A percentile compares a stretch with the other conserved stretches of the same genome.
phyloP scores from a whole-genome alignment of 2,888 invertebrate genomes.

The Metalampra italica region DNA sequence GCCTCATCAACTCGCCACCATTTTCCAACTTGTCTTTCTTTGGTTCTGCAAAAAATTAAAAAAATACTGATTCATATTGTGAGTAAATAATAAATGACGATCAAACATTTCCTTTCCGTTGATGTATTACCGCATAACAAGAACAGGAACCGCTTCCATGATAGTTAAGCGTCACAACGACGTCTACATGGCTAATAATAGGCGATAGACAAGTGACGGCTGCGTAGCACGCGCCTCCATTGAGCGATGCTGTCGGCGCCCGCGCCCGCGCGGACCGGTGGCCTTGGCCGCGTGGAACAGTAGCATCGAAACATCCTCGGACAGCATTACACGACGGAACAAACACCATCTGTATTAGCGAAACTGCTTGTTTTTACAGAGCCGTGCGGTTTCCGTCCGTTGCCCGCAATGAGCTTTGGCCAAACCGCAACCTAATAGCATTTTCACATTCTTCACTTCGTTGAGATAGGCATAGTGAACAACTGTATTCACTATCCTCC shows the following conservation, averaged over 20 bases:
- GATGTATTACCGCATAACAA: background rate
- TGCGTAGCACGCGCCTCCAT: conserved; percentile 58
- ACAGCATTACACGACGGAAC: conserved; percentile 18
- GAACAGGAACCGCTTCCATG: conserved; percentile 2
- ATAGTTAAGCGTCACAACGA: conserved; percentile 25
- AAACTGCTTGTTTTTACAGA: background rate
- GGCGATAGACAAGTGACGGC: conserved; percentile 43
- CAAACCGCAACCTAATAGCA: background rate
- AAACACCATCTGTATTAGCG: conserved; percentile 16
- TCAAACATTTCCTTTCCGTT: no score
- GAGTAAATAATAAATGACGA: background rate
- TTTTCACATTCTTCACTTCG: no score
- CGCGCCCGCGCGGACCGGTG: conserved; percentile 37
- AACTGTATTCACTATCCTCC: no score
- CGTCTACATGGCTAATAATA: conserved; percentile 53
- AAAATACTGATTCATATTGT: conserved; percentile 13
- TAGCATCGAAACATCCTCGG: conserved; percentile 53
- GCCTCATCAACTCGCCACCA: conserved; percentile 78
- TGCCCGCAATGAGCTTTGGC: background rate
- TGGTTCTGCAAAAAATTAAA: conserved; percentile 85
- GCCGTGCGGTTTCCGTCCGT: background rate
- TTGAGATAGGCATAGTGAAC: no score
- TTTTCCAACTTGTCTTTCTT: conserved; percentile 95
- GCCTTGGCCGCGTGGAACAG: conserved; percentile 59
- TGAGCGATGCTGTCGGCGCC: conserved; percentile 40